Percentiles rank a stretch among this genome's conserved stretches.
phyloP scores from a whole-genome alignment of 2,888 invertebrate species.

The Polyommatus iphigenia region DNA sequence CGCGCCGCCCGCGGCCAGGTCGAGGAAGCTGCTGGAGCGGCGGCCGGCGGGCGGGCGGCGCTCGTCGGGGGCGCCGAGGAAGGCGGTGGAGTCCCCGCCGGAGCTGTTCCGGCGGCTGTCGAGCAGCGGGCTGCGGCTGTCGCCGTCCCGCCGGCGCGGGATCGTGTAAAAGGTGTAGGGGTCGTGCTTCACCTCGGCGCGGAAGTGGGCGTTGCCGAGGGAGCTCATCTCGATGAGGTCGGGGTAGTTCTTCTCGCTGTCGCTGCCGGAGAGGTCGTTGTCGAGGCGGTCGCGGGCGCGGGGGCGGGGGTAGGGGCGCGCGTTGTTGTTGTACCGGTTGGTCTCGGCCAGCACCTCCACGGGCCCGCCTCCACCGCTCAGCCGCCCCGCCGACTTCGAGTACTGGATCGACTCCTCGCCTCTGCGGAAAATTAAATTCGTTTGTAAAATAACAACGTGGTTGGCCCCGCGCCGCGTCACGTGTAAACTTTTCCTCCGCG shows the following conservation, averaged over 20 bases:
- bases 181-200: constrained; percentile 67
- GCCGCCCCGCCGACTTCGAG: constrained; percentile 75
- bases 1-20: constrained; percentile 78
- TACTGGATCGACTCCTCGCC: constrained; percentile 77
- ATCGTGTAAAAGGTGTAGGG: constrained; percentile 84
- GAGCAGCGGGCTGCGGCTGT: constrained; percentile 87
- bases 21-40: constrained; percentile 86
- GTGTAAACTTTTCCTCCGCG: background rate
- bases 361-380: constrained; percentile 54
- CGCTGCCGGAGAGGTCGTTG: constrained; percentile 74
- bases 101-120: constrained; percentile 87
- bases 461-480: background rate
- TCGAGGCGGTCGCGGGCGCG: constrained; percentile 67
- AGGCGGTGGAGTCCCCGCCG: constrained; percentile 82
- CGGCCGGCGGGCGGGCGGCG: constrained; percentile 63
- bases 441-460: background rate
- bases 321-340: constrained; percentile 68
- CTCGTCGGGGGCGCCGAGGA: constrained; percentile 64
- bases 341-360: constrained; percentile 63
- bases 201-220: constrained; percentile 63
- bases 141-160: constrained; percentile 81
- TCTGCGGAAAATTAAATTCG: constrained; percentile 53
- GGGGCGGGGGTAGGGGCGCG: constrained; percentile 62
- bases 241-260: constrained; percentile 79
- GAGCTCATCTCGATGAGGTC: constrained; percentile 79